Conservation (phyloP, 1,140 invertebrate species). For the Zophobas morio region DNA sequence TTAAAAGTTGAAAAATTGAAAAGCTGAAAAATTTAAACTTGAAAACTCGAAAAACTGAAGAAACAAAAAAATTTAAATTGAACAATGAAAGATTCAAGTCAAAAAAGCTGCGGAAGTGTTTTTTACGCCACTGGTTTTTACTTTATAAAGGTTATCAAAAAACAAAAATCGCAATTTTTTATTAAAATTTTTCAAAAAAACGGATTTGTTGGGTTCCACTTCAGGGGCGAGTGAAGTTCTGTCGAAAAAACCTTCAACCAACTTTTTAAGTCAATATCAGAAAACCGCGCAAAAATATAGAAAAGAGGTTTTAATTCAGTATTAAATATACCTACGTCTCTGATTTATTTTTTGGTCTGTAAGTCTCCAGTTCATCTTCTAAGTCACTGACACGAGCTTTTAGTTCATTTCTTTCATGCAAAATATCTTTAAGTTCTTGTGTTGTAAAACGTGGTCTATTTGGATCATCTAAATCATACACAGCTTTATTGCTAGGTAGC, state of each 20-base stretch:
- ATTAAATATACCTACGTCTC: slow-evolving; percentile 63
- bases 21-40: too few species aligned
- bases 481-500: slow-evolving; percentile 74
- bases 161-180: too few species aligned
- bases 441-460: slow-evolving; percentile 92
- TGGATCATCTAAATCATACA: slow-evolving; percentile 84
- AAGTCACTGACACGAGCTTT: slow-evolving; percentile 89
- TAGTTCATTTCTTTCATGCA: slow-evolving; percentile 90
- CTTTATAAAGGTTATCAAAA: too few species aligned
- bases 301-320: slow-evolving; percentile 19
- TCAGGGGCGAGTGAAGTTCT: too few species aligned
- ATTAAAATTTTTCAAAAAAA: too few species aligned
- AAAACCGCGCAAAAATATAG: slow-evolving; percentile 44
- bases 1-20: too few species aligned
- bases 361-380: slow-evolving; percentile 87
- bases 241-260: slow-evolving; percentile 44
- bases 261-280: slow-evolving; percentile 38
- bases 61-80: too few species aligned
- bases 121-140: too few species aligned
- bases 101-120: too few species aligned
- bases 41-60: too few species aligned
- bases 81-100: too few species aligned
- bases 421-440: slow-evolving; percentile 87
- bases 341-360: slow-evolving; percentile 72
- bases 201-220: too few species aligned